Percentiles rank a stretch among this genome's conserved stretches.
Conservation (phyloP, 2,888 invertebrate genomes). For the Amiota minor region DNA sequence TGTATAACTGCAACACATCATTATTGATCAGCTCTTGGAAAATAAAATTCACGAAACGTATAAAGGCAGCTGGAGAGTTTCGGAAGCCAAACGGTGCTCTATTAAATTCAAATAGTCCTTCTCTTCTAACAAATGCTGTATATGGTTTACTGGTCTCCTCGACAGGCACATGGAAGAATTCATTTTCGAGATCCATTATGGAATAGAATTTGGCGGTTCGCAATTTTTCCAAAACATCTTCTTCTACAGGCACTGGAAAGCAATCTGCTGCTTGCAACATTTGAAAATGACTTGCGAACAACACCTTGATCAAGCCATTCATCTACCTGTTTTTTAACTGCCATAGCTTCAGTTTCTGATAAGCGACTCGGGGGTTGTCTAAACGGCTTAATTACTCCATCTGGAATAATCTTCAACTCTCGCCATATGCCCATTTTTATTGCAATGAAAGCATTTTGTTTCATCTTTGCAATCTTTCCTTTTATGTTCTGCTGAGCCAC, state of each 20-base stretch:
- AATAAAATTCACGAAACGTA: background rate
- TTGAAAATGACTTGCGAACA: background rate
- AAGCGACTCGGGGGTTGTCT: background rate
- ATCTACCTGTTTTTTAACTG: background rate
- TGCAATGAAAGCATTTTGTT: slow-evolving; percentile 31
- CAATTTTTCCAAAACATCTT: slow-evolving; percentile 29
- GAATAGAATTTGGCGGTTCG: too few species aligned
- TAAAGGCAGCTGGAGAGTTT: slow-evolving; percentile 24
- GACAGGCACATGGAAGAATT: slow-evolving; percentile 38
- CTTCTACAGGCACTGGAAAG: slow-evolving; percentile 33
- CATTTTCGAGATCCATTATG: slow-evolving; percentile 27
- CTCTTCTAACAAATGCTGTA: slow-evolving; percentile 17
- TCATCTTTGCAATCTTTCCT: slow-evolving; percentile 19
- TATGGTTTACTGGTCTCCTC: slow-evolving; percentile 32
- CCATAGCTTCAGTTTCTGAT: background rate
- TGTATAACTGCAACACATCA: too few species aligned
- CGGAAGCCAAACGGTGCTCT: slow-evolving; percentile 21
- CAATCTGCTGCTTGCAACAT: background rate
- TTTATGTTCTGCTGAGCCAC: slow-evolving; percentile 23
- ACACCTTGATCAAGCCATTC: background rate
- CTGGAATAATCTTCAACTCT: slow-evolving; percentile 32
- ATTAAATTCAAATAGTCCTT: slow-evolving; percentile 25
- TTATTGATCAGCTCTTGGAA: slow-evolving; percentile 34
- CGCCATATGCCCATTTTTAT: slow-evolving; percentile 17
- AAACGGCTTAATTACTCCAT: slow-evolving; percentile 25